Conservation (phyloP, 2,113 vertebrate genomes). For the Melospiza melodia region DNA sequence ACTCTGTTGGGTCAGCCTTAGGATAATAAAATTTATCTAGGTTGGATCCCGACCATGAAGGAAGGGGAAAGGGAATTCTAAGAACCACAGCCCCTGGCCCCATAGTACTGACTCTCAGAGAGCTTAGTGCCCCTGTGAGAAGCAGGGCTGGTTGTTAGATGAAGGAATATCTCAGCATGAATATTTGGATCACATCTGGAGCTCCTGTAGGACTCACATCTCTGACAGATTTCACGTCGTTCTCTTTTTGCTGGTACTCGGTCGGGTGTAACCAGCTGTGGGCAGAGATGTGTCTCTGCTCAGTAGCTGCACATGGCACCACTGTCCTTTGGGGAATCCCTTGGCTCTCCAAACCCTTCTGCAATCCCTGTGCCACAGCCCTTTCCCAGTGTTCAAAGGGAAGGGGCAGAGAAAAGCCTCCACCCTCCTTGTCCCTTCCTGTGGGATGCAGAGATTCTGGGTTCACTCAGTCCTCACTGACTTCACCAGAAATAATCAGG, state of each 20-base stretch:
- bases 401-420: neutral
- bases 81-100: neutral
- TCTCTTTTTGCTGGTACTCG: neutral
- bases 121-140: neutral
- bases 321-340: neutral
- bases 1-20: neutral
- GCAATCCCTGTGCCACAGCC: fast-evolving
- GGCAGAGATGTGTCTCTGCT: neutral
- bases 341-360: neutral
- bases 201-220: neutral
- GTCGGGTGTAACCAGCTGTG: neutral
- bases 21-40: neutral
- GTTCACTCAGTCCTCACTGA: neutral
- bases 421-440: neutral
- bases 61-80: neutral
- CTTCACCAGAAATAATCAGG: neutral
- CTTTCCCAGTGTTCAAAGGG: neutral
- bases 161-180: neutral
- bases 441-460: fast-evolving
- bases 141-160: neutral
- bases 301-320: neutral
- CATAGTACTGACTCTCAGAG: neutral
- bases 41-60: neutral
- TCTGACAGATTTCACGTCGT: neutral
- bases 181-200: neutral